These are phyloP conservation scores for Brachyistius frenatus DNA, from an alignment of 2,113 vertebrate species.

Conservation along the genomic window DNA sequence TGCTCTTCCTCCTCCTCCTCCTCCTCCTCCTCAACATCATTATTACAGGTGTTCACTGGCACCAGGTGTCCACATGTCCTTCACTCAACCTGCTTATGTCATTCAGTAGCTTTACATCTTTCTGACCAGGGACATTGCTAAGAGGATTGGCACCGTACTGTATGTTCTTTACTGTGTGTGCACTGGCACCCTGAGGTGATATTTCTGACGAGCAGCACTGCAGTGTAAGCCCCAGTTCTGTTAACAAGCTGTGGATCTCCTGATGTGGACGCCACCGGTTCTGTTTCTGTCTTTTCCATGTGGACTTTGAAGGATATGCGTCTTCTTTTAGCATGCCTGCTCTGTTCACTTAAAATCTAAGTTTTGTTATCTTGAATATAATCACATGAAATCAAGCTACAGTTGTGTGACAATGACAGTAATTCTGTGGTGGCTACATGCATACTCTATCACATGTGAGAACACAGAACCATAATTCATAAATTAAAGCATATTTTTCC, in stretches of 20 bases:
- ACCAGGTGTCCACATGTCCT: conserved; percentile 43
- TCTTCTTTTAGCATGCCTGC: conserved; percentile 68
- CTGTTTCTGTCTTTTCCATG: conserved; percentile 59
- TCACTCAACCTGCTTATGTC: conserved; percentile 40
- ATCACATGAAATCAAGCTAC: conserved; percentile 18
- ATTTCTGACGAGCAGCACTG: conserved; percentile 45
- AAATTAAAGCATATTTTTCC: neutral
- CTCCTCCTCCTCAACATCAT: conserved; percentile 22
- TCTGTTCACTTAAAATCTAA: conserved; percentile 43
- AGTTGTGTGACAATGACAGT: conserved; percentile 16
- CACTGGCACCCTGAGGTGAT: conserved; percentile 42
- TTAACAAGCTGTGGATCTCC: conserved; percentile 61
- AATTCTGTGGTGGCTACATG: conserved; percentile 1
- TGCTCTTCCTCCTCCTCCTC: neutral
- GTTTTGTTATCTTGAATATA: conserved; percentile 30
- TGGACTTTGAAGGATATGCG: conserved; percentile 61
- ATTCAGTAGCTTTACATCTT: conserved; percentile 38
- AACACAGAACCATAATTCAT: neutral
- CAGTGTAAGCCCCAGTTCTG: conserved; percentile 55
- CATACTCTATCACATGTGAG: conserved; percentile 12
- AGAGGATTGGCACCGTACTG: conserved; percentile 55
- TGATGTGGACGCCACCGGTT: conserved; percentile 61
- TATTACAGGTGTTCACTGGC: conserved; percentile 49
- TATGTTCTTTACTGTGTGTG: conserved; percentile 44
- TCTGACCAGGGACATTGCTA: conserved; percentile 46